Base-by-base conservation (phyloP, 1,140 invertebrate genomes). In the Venustaconcha ellipsiformis region DNA sequence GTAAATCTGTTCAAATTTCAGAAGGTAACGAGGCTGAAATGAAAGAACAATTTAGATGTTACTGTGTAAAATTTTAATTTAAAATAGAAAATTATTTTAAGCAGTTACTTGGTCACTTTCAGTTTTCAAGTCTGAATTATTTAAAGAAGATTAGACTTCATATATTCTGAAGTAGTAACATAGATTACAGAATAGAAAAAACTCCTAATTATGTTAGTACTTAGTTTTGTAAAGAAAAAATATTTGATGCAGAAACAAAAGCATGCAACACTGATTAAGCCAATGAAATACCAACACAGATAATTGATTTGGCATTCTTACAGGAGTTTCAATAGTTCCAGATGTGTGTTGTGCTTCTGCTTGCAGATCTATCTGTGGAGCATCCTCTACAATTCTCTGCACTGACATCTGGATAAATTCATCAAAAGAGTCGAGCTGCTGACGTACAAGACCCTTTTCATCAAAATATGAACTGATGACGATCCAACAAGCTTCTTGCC, bases 401-500 rank as follows among this genome's bases (percentile, higher is more conserved):
- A 99, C 97, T 15, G 97, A 99, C 97, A 99, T 99, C 88, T 99
- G 97, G 89, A 99, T 99, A 88, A 99, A 99, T 91, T 99, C 98
- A 92, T 99, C 98, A 91, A 99, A 99, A 83, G 97, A 99, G 86
- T 99, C 98, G 78, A 99, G 91, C 87, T 99, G 98, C 88, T 99
- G 98, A 67, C 98, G 93, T n/a, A 99, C 98, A 63, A 99, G 92
- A 90, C 92, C 98, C 92, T 99, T 99, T 89, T 99, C 98, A 89
- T 99, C 98, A 91, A 99, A 99, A 90, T 99, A 99, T 4, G 98
- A 96, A 87, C 97, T 98, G 84, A 99, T 99, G 62, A 99, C 97
- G 88, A 99, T 98, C 98, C 98, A 99, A 87, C 97, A 99, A n/a
- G 98, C 98, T 92, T 99, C 98, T 91, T 99, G 97, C 97, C 97